phyloP scores from a whole-genome alignment of 2,113 vertebrate genomes.

The Tonatia bakeri region DNA sequence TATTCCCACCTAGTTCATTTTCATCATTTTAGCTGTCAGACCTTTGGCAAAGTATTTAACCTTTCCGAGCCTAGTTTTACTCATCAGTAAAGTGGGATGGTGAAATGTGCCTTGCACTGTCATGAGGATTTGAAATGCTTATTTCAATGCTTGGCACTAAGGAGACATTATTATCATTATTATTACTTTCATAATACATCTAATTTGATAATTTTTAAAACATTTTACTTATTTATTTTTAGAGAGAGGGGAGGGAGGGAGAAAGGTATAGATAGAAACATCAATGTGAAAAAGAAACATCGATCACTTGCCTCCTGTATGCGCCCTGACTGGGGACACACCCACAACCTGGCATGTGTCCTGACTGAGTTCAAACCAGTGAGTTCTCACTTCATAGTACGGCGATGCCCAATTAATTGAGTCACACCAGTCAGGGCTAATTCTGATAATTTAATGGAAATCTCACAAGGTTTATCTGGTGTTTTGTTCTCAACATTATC shows the following conservation, averaged over 20 bases:
- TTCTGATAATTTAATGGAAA: background rate
- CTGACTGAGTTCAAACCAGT: no score
- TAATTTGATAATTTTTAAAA: background rate
- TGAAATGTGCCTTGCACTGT: background rate
- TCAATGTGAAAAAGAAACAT: no score
- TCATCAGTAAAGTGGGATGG: background rate
- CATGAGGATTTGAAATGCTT: background rate
- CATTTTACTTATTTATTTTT: no score
- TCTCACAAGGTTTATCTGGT: background rate
- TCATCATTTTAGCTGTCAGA: background rate
- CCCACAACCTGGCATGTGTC: no score
- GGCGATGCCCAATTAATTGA: no score
- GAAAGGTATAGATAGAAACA: no score
- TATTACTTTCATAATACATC: background rate
- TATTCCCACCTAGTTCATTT: background rate
- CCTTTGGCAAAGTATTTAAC: background rate
- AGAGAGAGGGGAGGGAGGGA: no score
- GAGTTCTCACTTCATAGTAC: no score
- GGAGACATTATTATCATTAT: background rate
- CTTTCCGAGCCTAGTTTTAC: background rate
- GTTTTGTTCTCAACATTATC: background rate
- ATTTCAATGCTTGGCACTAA: background rate
- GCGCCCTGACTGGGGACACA: no score
- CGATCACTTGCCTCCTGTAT: no score
- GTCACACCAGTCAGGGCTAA: background rate